Base-by-base conservation (phyloP, 2,113 vertebrate genomes). In the Corythoichthys haematopterus region DNA sequence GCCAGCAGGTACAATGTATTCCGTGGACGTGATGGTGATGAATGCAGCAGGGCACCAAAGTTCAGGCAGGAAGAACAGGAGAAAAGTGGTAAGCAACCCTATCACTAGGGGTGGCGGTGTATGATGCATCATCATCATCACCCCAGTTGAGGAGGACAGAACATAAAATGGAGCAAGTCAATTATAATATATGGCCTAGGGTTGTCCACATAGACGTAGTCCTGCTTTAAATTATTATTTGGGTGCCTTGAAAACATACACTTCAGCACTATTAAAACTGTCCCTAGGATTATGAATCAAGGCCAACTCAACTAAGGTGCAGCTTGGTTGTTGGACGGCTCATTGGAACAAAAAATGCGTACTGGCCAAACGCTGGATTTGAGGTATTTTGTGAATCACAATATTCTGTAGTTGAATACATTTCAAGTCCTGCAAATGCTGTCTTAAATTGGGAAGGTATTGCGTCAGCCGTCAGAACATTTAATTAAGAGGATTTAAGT, bases 61-160 rank as follows among this genome's bases (percentile, higher is more conserved):
- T 69, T 73, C 80, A 66, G 84, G 88, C 87, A 88, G 90, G 90
- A 86, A 92, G 90, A 92, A 93, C 89, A 92, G 92, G 92, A 93
- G 89, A 93, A 93, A 92, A 93, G 88, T 91, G 83, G 88, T 92
- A 87, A 93, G 90, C 90, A 88, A 92, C 88, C 88, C 85, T 92
- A 89, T 75, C 90, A 88, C 91, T 92, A 84, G 83, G 78, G 82
- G 59, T 40, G 80, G 76, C 60, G 76, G 78, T 70, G 76, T 76
- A 89, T 86, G 74, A 81, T 6, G 67, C 72, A 80, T 69, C 64
- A 81, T 74, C 72, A 79, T 78, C 86, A 87, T 72, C 82, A 88
- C 83, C 87, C 91, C 80, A 88, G 90, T 87, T 50, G 80, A 82
- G 82, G 85, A 90, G 85, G 88, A 88, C 66, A 92, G 84, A 91